Evolutionary conservation across 2,797 vertebrate species (phyloP), one percentile per base, ranked within the genome.

Genomic region (Cuniculus paca): DNA sequence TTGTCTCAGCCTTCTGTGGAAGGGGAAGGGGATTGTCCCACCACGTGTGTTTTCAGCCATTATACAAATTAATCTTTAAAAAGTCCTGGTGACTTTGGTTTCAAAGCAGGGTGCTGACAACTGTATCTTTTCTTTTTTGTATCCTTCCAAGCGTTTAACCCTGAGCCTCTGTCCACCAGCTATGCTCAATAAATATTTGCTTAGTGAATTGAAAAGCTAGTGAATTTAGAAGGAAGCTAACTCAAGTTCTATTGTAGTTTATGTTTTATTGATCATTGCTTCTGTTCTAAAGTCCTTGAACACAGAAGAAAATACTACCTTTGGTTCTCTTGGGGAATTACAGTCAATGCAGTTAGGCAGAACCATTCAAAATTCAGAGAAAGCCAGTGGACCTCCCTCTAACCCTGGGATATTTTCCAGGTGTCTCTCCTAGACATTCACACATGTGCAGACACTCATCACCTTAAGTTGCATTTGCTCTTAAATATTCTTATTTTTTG

Each of bases 181-280:
- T n/a, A 8, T 13, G 58, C 61, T 79, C 72, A 74, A 8, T 83
- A 89, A 89, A 91, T 72, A 90, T 88, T 94, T 87, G 70, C 75
- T 92, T 5, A 52, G 91, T 87, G 70, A 78, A 54, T 50, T 85
- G 85, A 92, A 88, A 86, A 70, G 70, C 86, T 24, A 22, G 42
- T 48, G 34, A n/a, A 39, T 87, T 77, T 86, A 36, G 65, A 90
- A 90, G 92, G 75, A 84, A 54, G 16, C 11, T 70, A 20, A n/a
- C 17, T 50, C 39, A 10, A 28, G 31, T 48, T 63, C 31, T 63
- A n/a, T 60, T 56, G 60, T 58, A 17, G 70, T 80, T 93, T 80
- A 60, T 72, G 39, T 88, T 92, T 88, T 88, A 96, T 54, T 86
- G 72, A 77, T 85, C 36, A 10, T 58, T 85, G n/a, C 50, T 82